Conservation (phyloP, 2,113 vertebrate species). For the Lagopus leucura region DNA sequence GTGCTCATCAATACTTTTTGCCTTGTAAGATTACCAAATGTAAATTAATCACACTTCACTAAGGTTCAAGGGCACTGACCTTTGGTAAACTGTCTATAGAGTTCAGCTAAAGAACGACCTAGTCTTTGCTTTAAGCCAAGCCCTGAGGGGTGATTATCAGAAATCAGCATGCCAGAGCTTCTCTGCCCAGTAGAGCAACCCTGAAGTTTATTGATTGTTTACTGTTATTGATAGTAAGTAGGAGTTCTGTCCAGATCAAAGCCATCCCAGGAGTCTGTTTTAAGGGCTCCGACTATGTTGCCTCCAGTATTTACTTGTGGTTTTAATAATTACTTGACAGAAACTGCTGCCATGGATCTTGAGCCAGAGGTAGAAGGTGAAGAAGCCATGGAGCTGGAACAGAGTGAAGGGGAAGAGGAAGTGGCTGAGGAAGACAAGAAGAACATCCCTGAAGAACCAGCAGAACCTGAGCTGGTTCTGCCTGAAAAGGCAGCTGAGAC, state of each 20-base stretch:
- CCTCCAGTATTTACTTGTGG: not conserved
- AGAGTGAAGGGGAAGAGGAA: conserved; percentile 71
- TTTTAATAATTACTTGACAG: conserved; percentile 44
- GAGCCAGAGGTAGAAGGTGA: conserved; percentile 63
- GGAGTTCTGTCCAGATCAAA: not conserved
- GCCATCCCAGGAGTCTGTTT: not conserved
- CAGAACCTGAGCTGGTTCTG: not conserved
- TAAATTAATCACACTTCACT: not conserved
- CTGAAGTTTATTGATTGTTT: not conserved
- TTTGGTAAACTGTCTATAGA: not conserved
- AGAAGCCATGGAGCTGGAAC: conserved; percentile 78
- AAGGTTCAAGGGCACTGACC: not conserved
- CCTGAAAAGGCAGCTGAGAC: not conserved
- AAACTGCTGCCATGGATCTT: conserved; percentile 47
- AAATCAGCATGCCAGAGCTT: not conserved
- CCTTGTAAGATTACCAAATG: not conserved
- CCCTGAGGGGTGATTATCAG: not conserved
- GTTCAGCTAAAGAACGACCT: not conserved
- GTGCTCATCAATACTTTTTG: not conserved
- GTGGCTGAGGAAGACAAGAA: conserved; percentile 40
- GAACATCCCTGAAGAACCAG: not conserved
- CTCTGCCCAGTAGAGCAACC: not conserved
- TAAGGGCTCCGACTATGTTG: not conserved
- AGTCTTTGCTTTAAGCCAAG: not conserved
- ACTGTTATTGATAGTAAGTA: not conserved